Conservation (phyloP, 2,888 invertebrate genomes). For the Agrochola lychnidis region DNA sequence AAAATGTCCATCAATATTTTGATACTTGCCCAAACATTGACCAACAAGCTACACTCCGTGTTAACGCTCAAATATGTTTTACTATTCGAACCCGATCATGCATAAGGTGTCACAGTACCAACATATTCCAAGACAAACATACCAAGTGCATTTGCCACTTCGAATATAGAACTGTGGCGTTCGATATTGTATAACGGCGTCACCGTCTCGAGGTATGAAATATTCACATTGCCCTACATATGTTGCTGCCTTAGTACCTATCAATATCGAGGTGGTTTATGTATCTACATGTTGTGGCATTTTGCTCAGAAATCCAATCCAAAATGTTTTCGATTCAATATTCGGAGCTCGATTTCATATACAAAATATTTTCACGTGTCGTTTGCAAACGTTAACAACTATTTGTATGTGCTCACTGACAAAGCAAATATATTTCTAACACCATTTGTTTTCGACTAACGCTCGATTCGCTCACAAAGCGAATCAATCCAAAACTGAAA, state of each 20-base stretch:
- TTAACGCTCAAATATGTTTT: constrained; percentile 15
- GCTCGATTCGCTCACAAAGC: constrained; percentile 47
- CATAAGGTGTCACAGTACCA: constrained; percentile 10
- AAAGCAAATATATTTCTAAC: constrained; percentile 41
- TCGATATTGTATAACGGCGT: constrained; percentile 54
- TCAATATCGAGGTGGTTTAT: constrained; percentile 41
- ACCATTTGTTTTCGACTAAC: constrained; percentile 45
- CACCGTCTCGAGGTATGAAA: constrained; percentile 58
- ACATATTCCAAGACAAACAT: constrained; percentile 51
- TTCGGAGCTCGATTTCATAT: constrained; percentile 12
- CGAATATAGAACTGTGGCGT: constrained; percentile 52
- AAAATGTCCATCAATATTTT: background rate
- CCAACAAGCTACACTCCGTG: constrained; percentile 1
- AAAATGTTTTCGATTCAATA: background rate
- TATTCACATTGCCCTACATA: constrained; percentile 58
- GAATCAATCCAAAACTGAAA: constrained; percentile 59
- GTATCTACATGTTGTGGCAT: constrained; percentile 5
- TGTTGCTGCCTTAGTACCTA: constrained; percentile 35
- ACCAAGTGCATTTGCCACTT: constrained; percentile 47
- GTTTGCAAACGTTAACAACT: constrained; percentile 18
- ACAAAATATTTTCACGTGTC: constrained; percentile 8
- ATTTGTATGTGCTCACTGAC: constrained; percentile 8
- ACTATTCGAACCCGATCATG: constrained; percentile 39
- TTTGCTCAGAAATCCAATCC: constrained; percentile 1
- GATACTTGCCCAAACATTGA: background rate